Evolutionary conservation across 2,797 vertebrate species (phyloP).

Genomic region (Pachyuromys duprasi): DNA sequence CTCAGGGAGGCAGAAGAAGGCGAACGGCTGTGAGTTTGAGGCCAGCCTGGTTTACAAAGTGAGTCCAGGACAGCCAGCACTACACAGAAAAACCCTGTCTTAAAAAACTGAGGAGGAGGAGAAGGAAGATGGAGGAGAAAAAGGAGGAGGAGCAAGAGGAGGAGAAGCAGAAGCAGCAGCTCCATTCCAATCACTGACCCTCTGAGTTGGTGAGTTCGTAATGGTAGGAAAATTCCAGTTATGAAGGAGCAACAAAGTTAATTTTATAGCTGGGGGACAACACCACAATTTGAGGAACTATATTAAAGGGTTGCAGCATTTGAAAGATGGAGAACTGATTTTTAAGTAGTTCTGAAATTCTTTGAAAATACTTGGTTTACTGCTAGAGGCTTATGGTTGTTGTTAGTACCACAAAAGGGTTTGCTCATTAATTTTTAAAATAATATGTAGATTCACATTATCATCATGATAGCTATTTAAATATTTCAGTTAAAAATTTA

Average conservation of each 20-base stretch:
- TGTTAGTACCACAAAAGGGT: background rate
- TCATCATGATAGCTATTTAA: slow-evolving; percentile 14
- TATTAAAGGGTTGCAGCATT: background rate
- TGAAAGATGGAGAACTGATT: background rate
- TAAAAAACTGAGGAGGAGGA: background rate
- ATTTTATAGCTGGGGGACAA: background rate
- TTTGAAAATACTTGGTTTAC: background rate
- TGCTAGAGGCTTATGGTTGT: background rate
- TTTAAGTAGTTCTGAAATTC: background rate
- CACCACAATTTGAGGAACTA: background rate
- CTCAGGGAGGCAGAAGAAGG: background rate
- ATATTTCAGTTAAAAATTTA: background rate
- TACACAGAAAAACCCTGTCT: background rate
- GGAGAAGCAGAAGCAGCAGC: background rate
- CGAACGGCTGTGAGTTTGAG: background rate
- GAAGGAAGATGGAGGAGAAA: too few species aligned
- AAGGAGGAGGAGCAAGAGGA: too few species aligned
- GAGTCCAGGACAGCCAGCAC: background rate
- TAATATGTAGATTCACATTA: background rate
- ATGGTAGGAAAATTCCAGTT: background rate
- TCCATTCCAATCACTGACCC: background rate
- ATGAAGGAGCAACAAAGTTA: background rate
- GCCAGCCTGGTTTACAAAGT: background rate
- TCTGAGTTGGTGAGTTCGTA: background rate
- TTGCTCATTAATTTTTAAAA: background rate